Evolutionary conservation across 2,113 vertebrate species (phyloP), one percentile per base, ranked within the genome.

Genomic region (Circaetus gallicus): DNA sequence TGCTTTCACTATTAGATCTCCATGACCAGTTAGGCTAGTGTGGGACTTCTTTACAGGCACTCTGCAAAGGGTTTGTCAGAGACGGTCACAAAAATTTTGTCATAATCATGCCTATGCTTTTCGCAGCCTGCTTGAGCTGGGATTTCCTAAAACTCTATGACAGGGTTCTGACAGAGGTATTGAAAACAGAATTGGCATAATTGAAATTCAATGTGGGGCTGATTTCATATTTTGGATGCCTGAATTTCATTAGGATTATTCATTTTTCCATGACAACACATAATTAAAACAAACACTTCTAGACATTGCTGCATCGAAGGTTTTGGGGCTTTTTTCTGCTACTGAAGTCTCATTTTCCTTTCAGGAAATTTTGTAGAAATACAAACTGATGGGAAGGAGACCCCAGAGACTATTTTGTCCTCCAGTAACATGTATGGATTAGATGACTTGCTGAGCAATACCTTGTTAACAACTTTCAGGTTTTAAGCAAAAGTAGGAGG

Each of bases 341-440:
- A n/a, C 16, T n/a, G 17, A 89, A 86, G 22, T 56, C 56, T 89
- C 34, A 31, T 84, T 79, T 94, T 61, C 56, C 34, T 74, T 79
- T 56, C 28, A 87, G 47, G 49, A 91, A 84, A 85, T 72, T 79
- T 76, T 53, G n/a, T 31, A 76, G 52, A 87, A 85, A 79, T 25
- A 28, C 7, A 73, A 94, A 90, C 26, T 2, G 7, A 93, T 69
- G 52, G 32, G 72, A 91, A 90, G 36, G 49, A 87, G 70, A 79
- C 87, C 72, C 73, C 62, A 85, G 95, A 90, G 90, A 94, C n/a
- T 65, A 87, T 79, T 93, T 79, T 91, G 53, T 96, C 73, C 78
- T 93, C 49, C 52, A 90, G 84, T 91, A 95, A 90, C 49, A 18
- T 1, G 43, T 53, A 76, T 6, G 55, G 92, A 92, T 80, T 63